Percentiles rank a stretch among this genome's conserved stretches.
phyloP scores from a whole-genome alignment of 2,888 invertebrate genomes.

The Drepanosiphum platanoidis region DNA sequence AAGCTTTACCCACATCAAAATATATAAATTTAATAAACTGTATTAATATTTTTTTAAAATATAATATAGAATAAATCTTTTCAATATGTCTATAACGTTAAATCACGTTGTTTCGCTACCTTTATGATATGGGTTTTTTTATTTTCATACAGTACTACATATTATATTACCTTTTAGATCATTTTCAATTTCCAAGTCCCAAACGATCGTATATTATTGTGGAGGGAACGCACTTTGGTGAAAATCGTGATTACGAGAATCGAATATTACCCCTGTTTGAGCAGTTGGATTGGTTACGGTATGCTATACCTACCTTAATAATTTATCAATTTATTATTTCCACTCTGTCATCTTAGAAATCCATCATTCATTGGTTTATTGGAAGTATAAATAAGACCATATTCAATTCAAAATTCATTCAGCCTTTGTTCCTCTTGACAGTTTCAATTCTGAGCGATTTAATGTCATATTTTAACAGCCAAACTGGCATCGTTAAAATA shows the following conservation, averaged over 20 bases:
- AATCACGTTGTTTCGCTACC: neutral
- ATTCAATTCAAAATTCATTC: conserved; percentile 37
- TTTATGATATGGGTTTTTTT: neutral
- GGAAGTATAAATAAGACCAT: conserved; percentile 20
- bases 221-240: too few relatives aligned
- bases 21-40: too few relatives aligned
- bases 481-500: neutral
- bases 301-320: conserved; percentile 22
- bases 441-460: conserved; percentile 27
- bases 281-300: conserved; percentile 16
- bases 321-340: conserved; percentile 53
- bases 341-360: conserved; percentile 28
- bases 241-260: neutral
- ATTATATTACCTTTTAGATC: too few relatives aligned
- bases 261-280: neutral
- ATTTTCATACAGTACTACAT: neutral
- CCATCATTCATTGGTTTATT: conserved; percentile 29
- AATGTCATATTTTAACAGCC: conserved; percentile 21
- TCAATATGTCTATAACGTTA: too few relatives aligned
- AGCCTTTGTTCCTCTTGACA: conserved; percentile 31
- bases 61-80: too few relatives aligned
- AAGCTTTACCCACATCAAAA: too few relatives aligned
- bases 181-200: neutral
- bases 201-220: neutral
- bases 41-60: neutral